A percentile compares a stretch with the other conserved stretches of the same genome.
Conservation (phyloP, 2,888 invertebrate species). For the Apamea sordens region DNA sequence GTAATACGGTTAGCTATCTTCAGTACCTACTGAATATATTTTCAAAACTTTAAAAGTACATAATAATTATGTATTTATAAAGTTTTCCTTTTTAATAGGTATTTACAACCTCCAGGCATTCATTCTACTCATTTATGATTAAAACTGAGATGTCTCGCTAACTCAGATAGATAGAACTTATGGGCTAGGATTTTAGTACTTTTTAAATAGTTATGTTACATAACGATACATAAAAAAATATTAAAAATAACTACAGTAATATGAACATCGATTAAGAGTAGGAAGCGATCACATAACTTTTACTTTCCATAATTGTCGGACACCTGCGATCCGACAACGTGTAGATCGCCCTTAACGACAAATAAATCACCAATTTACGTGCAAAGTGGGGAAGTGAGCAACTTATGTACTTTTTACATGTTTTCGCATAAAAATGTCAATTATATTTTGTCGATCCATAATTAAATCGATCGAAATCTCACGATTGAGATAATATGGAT, state of each 20-base stretch:
- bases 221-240: neutral
- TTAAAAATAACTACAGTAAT: conserved; percentile 28
- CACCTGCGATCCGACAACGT: conserved; percentile 43
- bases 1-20: neutral
- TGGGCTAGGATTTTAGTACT: neutral
- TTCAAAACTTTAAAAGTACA: neutral
- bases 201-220: neutral
- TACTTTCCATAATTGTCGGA: conserved; percentile 48
- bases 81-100: neutral
- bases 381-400: conserved; percentile 26
- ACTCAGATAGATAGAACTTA: neutral
- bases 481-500: conserved; percentile 51
- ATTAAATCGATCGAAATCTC: conserved; percentile 54
- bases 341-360: conserved; percentile 57
- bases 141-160: neutral
- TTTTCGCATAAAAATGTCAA: conserved; percentile 56
- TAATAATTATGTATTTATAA: neutral
- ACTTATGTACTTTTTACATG: conserved; percentile 27
- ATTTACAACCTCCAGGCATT: neutral
- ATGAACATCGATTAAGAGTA: conserved; percentile 31
- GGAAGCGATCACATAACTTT: conserved; percentile 53
- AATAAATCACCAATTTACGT: conserved; percentile 48
- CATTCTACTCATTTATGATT: neutral
- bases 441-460: conserved; percentile 53
- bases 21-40: neutral